These are phyloP conservation scores for Latrodectus geometricus DNA, from an alignment of 1,140 invertebrate genomes.

Conservation along the genomic window DNA sequence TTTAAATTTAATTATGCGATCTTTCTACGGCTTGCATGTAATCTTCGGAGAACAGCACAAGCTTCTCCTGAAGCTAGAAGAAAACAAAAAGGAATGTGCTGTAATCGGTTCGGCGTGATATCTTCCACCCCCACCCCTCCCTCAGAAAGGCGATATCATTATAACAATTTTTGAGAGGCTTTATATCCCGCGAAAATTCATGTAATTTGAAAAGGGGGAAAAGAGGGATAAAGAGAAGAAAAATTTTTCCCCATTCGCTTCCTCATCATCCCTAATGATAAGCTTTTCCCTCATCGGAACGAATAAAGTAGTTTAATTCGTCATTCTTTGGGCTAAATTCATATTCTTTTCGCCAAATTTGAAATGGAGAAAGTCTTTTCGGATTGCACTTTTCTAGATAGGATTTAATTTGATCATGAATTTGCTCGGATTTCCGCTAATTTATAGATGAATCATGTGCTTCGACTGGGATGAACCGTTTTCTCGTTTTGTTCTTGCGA, in stretches of 20 bases:
- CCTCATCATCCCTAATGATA: neutral
- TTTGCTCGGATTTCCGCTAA: neutral
- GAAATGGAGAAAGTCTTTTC: neutral
- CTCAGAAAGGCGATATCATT: neutral
- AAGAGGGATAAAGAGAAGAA: neutral
- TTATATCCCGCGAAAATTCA: constrained; percentile 11
- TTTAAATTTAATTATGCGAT: constrained; percentile 61
- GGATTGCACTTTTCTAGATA: neutral
- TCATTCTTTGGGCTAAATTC: neutral
- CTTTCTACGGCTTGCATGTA: constrained; percentile 24
- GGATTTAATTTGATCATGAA: neutral
- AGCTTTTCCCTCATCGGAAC: neutral
- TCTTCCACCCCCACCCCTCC: too few relatives aligned
- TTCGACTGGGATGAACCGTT: too few relatives aligned
- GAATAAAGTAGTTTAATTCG: constrained; percentile 2
- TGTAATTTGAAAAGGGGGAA: constrained; percentile 8
- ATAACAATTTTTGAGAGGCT: neutral
- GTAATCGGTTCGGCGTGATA: constrained; percentile 14
- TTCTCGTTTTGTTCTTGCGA: too few relatives aligned
- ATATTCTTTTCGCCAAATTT: neutral
- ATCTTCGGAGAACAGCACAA: constrained; percentile 12
- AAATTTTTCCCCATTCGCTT: neutral
- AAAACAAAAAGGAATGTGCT: constrained; percentile 39
- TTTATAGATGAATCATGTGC: neutral
- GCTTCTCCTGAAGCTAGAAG: constrained; percentile 17